These are phyloP conservation scores for Falco rusticolus DNA, from an alignment of 2,797 vertebrate species.

Conservation along the genomic window DNA sequence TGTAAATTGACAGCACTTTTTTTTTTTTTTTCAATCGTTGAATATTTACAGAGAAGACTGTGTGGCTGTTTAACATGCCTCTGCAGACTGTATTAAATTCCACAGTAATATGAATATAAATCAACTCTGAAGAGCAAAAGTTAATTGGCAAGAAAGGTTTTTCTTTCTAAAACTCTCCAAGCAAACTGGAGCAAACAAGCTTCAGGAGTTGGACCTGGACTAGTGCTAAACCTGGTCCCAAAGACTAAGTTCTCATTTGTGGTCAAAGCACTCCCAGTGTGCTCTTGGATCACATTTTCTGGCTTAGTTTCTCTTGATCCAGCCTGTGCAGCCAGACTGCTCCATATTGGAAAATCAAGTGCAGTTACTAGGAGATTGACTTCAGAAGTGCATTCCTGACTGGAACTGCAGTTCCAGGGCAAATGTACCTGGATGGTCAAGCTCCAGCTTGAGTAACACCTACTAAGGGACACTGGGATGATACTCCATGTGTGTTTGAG, in stretches of 20 bases:
- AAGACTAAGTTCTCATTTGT: not conserved
- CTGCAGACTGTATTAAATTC: constrained; percentile 45
- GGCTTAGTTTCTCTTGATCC: not conserved
- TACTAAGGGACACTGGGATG: not conserved
- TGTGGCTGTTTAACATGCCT: constrained; percentile 17
- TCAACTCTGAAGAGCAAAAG: not conserved
- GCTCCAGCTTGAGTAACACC: not conserved
- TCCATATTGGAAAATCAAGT: not conserved
- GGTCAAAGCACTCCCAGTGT: not conserved
- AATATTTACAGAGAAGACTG: constrained; percentile 41
- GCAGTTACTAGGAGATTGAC: not conserved
- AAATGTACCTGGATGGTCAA: not conserved
- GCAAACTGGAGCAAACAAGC: not conserved
- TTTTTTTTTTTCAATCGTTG: not conserved
- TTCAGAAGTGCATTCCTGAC: not conserved
- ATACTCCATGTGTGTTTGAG: not conserved
- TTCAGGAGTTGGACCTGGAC: not conserved
- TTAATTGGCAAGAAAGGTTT: not conserved
- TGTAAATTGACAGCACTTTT: constrained; percentile 9
- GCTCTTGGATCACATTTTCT: not conserved
- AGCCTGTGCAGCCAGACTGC: not conserved
- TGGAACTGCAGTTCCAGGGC: not conserved
- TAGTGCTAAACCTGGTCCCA: not conserved
- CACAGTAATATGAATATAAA: constrained; percentile 35
- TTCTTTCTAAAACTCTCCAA: not conserved